A percentile compares a stretch with the other conserved stretches of the same genome.
These are phyloP conservation scores for Melanotaenia maccullochi DNA, from an alignment of 2,797 vertebrate genomes.

Conservation along the genomic window DNA sequence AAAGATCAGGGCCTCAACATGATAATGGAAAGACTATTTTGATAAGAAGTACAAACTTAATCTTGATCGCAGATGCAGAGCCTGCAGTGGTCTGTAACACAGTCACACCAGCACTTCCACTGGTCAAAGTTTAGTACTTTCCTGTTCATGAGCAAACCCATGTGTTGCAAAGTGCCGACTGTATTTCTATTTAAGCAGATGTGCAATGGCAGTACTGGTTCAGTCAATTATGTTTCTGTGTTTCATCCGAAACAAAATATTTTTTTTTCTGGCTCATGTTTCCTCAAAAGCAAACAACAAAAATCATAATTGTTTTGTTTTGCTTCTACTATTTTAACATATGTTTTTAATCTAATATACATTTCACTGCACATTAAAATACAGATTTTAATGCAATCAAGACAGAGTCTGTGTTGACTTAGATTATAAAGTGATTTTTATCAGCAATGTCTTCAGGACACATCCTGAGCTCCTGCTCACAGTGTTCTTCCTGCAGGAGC, in stretches of 20 bases:
- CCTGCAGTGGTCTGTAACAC: slow-evolving; percentile 22
- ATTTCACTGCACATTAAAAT: slow-evolving; percentile 43
- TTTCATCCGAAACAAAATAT: slow-evolving; percentile 23
- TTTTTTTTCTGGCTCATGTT: slow-evolving; percentile 8
- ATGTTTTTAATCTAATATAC: slow-evolving; percentile 44
- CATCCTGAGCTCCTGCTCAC: slow-evolving; percentile 47
- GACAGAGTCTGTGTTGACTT: slow-evolving; percentile 34
- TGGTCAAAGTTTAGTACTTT: slow-evolving; percentile 33
- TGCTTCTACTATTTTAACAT: slow-evolving; percentile 36
- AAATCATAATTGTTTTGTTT: slow-evolving; percentile 23
- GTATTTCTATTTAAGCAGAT: slow-evolving; percentile 29
- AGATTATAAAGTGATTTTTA: slow-evolving; percentile 61
- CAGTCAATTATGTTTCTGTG: slow-evolving; percentile 24
- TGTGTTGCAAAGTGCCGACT: slow-evolving; percentile 16
- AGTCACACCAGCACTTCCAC: slow-evolving; percentile 22
- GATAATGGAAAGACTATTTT: slow-evolving; percentile 50
- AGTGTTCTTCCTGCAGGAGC: slow-evolving; percentile 41
- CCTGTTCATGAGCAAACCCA: slow-evolving; percentile 30
- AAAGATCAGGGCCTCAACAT: slow-evolving; percentile 58
- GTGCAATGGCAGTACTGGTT: slow-evolving; percentile 23
- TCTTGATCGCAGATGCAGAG: slow-evolving; percentile 32
- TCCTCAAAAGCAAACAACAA: slow-evolving; percentile 6
- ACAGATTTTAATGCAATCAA: slow-evolving; percentile 51
- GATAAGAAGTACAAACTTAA: slow-evolving; percentile 46
- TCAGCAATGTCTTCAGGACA: slow-evolving; percentile 59